A percentile compares a stretch with the other conserved stretches of the same genome.
These are phyloP conservation scores for Apeltes quadracus DNA, from an alignment of 2,113 vertebrate species.

Conservation along the genomic window DNA sequence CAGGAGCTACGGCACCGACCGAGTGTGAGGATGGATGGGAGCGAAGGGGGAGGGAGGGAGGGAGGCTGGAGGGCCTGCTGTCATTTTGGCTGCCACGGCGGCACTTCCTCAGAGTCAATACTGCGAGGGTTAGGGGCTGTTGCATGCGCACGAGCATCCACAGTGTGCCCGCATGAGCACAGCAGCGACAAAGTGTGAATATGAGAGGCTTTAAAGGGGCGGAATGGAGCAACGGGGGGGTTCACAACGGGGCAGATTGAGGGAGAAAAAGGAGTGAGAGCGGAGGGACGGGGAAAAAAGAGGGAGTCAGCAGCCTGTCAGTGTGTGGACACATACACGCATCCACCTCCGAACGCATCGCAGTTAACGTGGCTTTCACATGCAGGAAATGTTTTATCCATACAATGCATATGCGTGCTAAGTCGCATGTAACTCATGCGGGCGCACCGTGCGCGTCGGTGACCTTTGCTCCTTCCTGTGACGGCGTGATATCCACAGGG, in stretches of 20 bases:
- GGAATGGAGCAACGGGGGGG: constrained; percentile 12
- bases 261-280: constrained; percentile 32
- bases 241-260: constrained; percentile 30
- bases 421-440: constrained; percentile 2
- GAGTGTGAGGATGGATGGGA: constrained; percentile 72
- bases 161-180: constrained; percentile 76
- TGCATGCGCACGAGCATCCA: constrained; percentile 31
- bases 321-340: too few species aligned
- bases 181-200: constrained; percentile 92
- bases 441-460: not conserved
- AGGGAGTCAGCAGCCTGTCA: constrained; percentile 31
- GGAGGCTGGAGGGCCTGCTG: constrained; percentile 69
- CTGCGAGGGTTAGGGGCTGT: constrained; percentile 27
- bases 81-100: constrained; percentile 76
- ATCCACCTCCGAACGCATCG: too few species aligned
- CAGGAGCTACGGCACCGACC: constrained; percentile 94
- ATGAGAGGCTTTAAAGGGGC: constrained; percentile 56
- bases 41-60: constrained; percentile 35
- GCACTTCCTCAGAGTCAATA: constrained; percentile 65
- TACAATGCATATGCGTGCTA: constrained; percentile 23
- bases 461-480: constrained; percentile 19
- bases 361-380: constrained; percentile 12
- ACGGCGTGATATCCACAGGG: constrained; percentile 4
- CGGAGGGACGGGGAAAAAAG: constrained; percentile 7
- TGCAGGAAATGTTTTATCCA: constrained; percentile 47